Conservation (phyloP, 1,140 invertebrate genomes). For the Hermetia illucens region DNA sequence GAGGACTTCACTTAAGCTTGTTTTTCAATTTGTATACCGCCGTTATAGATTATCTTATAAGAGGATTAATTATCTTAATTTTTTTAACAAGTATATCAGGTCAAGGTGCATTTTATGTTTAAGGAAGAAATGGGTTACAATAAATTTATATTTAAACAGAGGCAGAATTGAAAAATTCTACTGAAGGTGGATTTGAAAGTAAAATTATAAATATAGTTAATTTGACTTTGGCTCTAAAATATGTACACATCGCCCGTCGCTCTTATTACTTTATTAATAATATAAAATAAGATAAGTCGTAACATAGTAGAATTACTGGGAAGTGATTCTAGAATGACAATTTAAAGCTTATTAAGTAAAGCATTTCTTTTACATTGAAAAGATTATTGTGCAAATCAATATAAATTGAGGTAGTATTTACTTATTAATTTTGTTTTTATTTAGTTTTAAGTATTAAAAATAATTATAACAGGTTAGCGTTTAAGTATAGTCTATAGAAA, state of each 20-base stretch:
- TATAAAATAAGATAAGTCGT: constrained; percentile 51
- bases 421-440: constrained; percentile 4
- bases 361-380: constrained; percentile 42
- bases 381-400: constrained; percentile 32
- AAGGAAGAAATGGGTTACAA: constrained; percentile 36
- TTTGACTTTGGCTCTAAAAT: constrained; percentile 33
- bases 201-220: constrained; percentile 30
- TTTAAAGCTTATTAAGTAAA: constrained; percentile 36
- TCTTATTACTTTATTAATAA: too few species aligned
- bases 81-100: constrained; percentile 33
- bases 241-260: constrained; percentile 54
- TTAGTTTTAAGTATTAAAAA: constrained; percentile 21
- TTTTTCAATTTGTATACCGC: constrained; percentile 33
- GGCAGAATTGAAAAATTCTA: constrained; percentile 23
- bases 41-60: constrained; percentile 35
- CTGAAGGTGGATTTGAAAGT: constrained; percentile 39
- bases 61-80: constrained; percentile 33
- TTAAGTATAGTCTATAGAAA: constrained; percentile 33
- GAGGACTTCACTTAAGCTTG: constrained; percentile 26
- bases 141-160: constrained; percentile 28
- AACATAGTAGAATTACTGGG: constrained; percentile 57
- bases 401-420: constrained; percentile 32
- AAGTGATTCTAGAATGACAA: constrained; percentile 42
- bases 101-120: constrained; percentile 37
- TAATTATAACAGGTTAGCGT: constrained; percentile 18